phyloP scores from a whole-genome alignment of 2,888 invertebrate genomes.

The Lissocephala sabroskyi region DNA sequence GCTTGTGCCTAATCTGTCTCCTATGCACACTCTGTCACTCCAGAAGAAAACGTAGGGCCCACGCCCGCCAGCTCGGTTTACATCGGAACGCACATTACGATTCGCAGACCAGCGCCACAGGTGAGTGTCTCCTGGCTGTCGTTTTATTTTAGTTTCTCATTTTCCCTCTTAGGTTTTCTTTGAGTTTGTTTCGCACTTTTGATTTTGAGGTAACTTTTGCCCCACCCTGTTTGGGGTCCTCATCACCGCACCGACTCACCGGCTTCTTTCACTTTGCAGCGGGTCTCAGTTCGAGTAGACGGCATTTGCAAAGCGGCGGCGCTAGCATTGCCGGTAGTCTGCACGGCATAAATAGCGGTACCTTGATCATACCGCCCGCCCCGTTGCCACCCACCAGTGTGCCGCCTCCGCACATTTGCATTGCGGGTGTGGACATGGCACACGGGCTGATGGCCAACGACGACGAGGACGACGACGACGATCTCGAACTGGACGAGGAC shows the following conservation, averaged over 20 bases:
- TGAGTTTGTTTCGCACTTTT: slow-evolving; percentile 34
- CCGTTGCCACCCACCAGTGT: slow-evolving; percentile 72
- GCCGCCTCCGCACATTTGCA: slow-evolving; percentile 72
- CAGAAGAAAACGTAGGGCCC: slow-evolving; percentile 73
- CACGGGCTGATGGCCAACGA: slow-evolving; percentile 63
- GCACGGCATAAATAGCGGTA: slow-evolving; percentile 71
- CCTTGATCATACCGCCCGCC: slow-evolving; percentile 71
- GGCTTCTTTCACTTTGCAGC: slow-evolving; percentile 19
- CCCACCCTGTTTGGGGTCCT: no score
- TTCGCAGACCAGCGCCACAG: slow-evolving; percentile 73
- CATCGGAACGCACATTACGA: slow-evolving; percentile 73
- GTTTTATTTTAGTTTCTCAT: slow-evolving; percentile 30
- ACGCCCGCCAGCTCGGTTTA: slow-evolving; percentile 71
- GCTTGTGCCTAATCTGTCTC: slow-evolving; percentile 74
- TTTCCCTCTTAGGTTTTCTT: slow-evolving; percentile 42
- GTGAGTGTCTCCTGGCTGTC: slow-evolving; percentile 37
- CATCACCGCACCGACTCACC: no score
- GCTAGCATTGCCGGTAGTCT: slow-evolving; percentile 72
- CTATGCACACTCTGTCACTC: slow-evolving; percentile 74
- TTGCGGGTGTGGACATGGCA: slow-evolving; percentile 66
- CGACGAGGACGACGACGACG: slow-evolving; percentile 65
- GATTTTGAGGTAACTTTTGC: no score
- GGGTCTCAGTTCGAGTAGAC: slow-evolving; percentile 72
- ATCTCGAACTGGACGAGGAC: slow-evolving; percentile 64
- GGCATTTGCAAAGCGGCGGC: slow-evolving; percentile 72